Base-by-base conservation (phyloP, 2,888 invertebrate species). In the Platycheirus albimanus region DNA sequence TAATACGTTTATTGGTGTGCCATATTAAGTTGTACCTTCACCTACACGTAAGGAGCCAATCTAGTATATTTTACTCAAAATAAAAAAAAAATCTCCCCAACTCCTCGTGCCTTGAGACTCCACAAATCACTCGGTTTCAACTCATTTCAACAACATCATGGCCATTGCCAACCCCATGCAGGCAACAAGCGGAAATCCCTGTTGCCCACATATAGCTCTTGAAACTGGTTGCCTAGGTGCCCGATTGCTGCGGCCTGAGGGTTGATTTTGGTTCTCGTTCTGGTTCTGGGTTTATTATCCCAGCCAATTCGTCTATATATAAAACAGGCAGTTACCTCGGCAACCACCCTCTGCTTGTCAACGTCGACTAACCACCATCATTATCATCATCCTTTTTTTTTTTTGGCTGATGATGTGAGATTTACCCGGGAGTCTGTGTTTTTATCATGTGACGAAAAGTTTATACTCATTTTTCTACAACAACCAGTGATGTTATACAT, bases 241-340 rank as follows among this genome's bases (percentile, higher is more conserved):
- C 69, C 20, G 51, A 17, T 58, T 64, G 58, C 49, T 69, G 67
- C 47, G 67, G 69, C 61, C 43, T 61, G 41, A 43, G 41, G 45
- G n/a, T 64, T 64, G 33, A 45, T 3, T 43, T 6, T 17, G 38
- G n/a, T 19, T 2, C 51, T 24, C 13, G 41, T 36, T 49, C 66
- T 54, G 54, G n/a, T 43, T 17, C 61, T 30, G 45, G 61, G 51
- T 30, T 45, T 36, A 54, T 61, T 43, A 52, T 69, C 76, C 66
- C 76, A 71, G 76, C 61, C 66, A 67, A 67, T 81, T 71, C 66
- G 66, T 71, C 64, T 81, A 52, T 66, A 52, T 67, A 67, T 66
- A 80, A 28, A 64, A 64, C 38, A 24, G 24, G 58, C 28, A 54
- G 15, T 61, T 33, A 64, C 24, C 63, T 66, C 69, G 10, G 20